A percentile compares a stretch with the other conserved stretches of the same genome.
Evolutionary conservation across 2,113 vertebrate species (phyloP).

Genomic region (Alces alces): DNA sequence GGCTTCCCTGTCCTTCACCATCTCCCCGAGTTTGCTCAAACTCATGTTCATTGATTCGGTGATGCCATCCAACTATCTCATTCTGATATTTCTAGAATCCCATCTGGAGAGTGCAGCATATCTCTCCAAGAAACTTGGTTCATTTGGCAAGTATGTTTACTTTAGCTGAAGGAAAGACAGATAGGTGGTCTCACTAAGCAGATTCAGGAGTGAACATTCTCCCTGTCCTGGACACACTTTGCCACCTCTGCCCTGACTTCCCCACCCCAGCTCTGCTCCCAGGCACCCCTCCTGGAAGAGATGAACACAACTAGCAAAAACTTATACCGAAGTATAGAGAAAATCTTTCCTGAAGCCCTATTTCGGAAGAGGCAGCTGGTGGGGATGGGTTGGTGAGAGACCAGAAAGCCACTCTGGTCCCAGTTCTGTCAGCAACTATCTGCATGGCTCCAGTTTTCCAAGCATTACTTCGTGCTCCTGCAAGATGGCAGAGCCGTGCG

Average conservation of each 20-base stretch:
- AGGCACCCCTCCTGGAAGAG: not conserved
- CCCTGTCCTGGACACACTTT: fast-evolving
- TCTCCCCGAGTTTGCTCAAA: not conserved
- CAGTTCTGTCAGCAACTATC: not conserved
- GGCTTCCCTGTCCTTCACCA: not conserved
- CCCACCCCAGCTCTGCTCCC: not conserved
- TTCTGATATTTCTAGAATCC: not conserved
- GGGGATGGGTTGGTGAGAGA: not conserved
- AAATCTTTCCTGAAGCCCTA: not conserved
- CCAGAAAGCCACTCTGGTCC: not conserved
- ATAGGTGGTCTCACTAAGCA: fast-evolving
- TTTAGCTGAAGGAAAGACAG: not conserved
- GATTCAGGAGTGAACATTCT: not conserved
- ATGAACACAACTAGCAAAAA: not conserved
- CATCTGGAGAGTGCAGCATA: not conserved
- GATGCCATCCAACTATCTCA: not conserved
- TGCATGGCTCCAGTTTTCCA: fast-evolving
- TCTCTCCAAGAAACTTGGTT: not conserved
- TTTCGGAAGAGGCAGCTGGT: not conserved
- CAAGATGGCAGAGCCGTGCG: not conserved
- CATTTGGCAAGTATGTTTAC: not conserved
- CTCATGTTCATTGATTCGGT: not conserved
- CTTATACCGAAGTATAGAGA: not conserved
- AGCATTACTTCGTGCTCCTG: not conserved
- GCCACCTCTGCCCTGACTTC: not conserved